A percentile compares a stretch with the other conserved stretches of the same genome.
These are phyloP conservation scores for Proctacanthus coquilletti DNA, from an alignment of 1,140 invertebrate genomes.

Conservation along the genomic window DNA sequence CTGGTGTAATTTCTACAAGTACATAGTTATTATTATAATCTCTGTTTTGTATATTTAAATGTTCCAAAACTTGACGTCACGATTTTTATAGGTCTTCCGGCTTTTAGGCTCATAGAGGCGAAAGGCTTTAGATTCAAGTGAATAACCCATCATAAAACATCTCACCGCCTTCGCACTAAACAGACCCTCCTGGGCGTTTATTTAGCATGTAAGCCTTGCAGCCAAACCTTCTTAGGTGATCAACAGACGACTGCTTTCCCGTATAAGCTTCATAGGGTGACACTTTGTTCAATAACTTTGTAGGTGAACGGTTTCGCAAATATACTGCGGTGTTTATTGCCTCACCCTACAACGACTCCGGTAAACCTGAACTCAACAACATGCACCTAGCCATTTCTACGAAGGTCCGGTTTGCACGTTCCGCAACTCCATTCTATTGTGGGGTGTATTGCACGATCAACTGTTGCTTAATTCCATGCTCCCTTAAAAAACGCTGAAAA, in stretches of 20 bases:
- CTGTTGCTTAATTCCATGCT: constrained; percentile 12
- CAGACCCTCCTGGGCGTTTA: constrained; percentile 11
- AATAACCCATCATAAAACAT: constrained; percentile 14
- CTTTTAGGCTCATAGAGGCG: constrained; percentile 15
- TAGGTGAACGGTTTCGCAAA: constrained; percentile 23
- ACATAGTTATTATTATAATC: too few species aligned
- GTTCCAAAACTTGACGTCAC: constrained; percentile 14
- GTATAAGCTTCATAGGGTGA: constrained; percentile 21
- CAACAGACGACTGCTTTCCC: constrained; percentile 13
- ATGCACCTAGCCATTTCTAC: constrained; percentile 23
- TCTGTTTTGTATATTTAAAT: too few species aligned
- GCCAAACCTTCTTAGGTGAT: constrained; percentile 16
- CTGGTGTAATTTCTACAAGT: too few species aligned
- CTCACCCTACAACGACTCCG: constrained; percentile 27
- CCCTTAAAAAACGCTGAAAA: constrained; percentile 6
- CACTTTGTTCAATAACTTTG: constrained; percentile 12
- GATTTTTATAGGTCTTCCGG: constrained; percentile 13
- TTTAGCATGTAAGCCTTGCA: constrained; percentile 12
- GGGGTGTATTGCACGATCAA: constrained; percentile 16
- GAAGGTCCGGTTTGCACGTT: constrained; percentile 25
- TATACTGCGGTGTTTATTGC: constrained; percentile 25
- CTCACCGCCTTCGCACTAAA: constrained; percentile 10
- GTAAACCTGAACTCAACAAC: constrained; percentile 18
- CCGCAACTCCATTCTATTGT: constrained; percentile 16
- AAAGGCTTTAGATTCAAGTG: constrained; percentile 14